Base-by-base conservation (phyloP, 2,113 vertebrate genomes). In the Alosa alosa region DNA sequence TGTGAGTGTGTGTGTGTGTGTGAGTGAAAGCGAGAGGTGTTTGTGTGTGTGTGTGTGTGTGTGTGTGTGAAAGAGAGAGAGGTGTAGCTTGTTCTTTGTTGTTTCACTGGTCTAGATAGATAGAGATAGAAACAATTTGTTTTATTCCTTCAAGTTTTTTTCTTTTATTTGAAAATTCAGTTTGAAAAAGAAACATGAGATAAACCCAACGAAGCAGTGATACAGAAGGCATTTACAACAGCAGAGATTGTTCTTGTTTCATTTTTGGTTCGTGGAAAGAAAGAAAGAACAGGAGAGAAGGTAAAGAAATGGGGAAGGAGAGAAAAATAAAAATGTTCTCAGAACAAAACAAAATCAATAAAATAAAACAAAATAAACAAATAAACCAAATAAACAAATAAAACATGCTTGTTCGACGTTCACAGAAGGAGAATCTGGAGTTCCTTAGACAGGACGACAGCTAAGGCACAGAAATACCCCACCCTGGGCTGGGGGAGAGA, bases 401-500 rank as follows among this genome's bases (percentile, higher is more conserved):
- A 94, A 92, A 83, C 92, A 88, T 91, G 94, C 39, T 75, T 90
- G 94, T 95, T 95, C 39, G 83, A 86, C 25, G 81, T 81, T 91
- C 94, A 96, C 90, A 88, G 95, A 97, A 95, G 94, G 95, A 95
- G 94, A 94, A 92, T 93, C 89, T 92, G 93, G 92, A 93, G 89
- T 93, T 86, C 89, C 86, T 86, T 94, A 94, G 93, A 90, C 84
- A 86, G 94, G 94, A 95, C 94, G 93, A 96, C 95, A 96, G 96
- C 97, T 98, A 99, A 99, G 98, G 98, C 98, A 99, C 98, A 95
- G 94, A 95, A 95, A 84, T 90, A 91, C 96, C 94, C 94, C 96
- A 91, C 90, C 93, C 92, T 90, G 90, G 94, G 41, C 41, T 44
- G 41, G 94, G 95, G 94, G 95, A 47, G 81, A 47, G 44, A 82